Base-by-base conservation (phyloP, 2,113 vertebrate species). In the Eubucco bourcierii region DNA sequence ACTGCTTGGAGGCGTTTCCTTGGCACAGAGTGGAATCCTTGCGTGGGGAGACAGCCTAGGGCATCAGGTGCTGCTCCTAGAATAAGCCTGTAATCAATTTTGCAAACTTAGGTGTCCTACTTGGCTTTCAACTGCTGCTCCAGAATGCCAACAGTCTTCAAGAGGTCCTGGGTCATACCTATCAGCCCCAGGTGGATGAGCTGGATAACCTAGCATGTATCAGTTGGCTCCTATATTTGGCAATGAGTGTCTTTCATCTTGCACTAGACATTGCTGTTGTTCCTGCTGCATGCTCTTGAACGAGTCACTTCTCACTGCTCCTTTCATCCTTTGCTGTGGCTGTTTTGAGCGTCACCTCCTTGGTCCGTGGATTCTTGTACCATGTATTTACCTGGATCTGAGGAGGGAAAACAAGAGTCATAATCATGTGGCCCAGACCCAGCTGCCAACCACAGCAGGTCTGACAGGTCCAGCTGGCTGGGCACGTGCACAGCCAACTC, bases 251-350 rank as follows among this genome's bases (percentile, higher is more conserved):
- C 31, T 87, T 76, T 41, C 23, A 4, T 18, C 64, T 81, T 1
- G 3, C 18, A 7, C 33, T 8, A 14, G 66, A 27, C 4, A 0
- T 52, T 73, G 85, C 50, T 72, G 47, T 0, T 31, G 74, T 41
- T 60, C 50, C 56, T 71, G 56, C 82, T 81, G 25, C 12, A 6
- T 28, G 68, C 3, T 21, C n/a, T 60, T 8, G 60, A 71, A 64
- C 53, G 33, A 75, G 71, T 68, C 46, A 3, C 53, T 68, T 39
- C 84, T 75, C 89, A 7, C 7, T 31, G 60, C 89, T 80, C 64
- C 87, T 96, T 95, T 91, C 77, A 80, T 82, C 87, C 81, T 82
- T 47, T 37, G 73, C 85, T 84, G 86, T 37, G 93, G 67, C 78
- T 90, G 9, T 33, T 79, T 8, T 52, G 90, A 78, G 74, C 15